Evolutionary conservation across 2,113 vertebrate genomes (phyloP), one percentile per base, ranked within the genome.

Genomic region (Neogale vison): DNA sequence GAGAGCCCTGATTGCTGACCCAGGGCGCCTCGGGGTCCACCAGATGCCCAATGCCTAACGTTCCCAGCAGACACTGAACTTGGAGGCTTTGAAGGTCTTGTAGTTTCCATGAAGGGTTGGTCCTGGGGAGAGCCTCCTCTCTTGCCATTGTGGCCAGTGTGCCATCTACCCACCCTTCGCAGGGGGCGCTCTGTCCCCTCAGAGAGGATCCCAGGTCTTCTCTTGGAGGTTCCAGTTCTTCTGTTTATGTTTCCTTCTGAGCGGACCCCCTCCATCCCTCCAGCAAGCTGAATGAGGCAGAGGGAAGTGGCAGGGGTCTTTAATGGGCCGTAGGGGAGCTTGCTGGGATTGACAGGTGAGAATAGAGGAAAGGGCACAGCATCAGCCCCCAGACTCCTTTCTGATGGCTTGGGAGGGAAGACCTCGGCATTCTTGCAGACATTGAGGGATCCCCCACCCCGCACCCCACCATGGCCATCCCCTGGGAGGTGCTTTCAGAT

Each of bases 401-500:
- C 88, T 39, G n/a, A 55, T 71, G 52, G 39, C 20, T 77, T 34
- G 13, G 34, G 50, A 76, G 55, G 67, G 61, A 88, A 86, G 29
- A 92, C 47, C n/a, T 88, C 4, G 1, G 52, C 34, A 42, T 57
- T 93, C 77, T 42, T 80, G 71, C 15, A n/a, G 67, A 72, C 45
- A 31, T 17, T 1, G 31, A 45, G 50, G 15, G 4, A 23, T n/a
- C 26, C 21, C 8, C 2, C 26, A 1, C 3, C n/a, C 31, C 8
- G 26, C 26, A 29, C 67, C 52, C 17, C 4, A 11, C 74, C 12
- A 18, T 15, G 74, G 52, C 65, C 57, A 26, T 52, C 61, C 18
- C 6, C 59, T 65, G 74, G 82, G 69, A 89, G 42, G 36, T 93
- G 50, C 50, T 74, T 94, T 88, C 17, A 45, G 45, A 82, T 47